Conservation (phyloP, 2,797 vertebrate species). For the Emydoidea blandingii region DNA sequence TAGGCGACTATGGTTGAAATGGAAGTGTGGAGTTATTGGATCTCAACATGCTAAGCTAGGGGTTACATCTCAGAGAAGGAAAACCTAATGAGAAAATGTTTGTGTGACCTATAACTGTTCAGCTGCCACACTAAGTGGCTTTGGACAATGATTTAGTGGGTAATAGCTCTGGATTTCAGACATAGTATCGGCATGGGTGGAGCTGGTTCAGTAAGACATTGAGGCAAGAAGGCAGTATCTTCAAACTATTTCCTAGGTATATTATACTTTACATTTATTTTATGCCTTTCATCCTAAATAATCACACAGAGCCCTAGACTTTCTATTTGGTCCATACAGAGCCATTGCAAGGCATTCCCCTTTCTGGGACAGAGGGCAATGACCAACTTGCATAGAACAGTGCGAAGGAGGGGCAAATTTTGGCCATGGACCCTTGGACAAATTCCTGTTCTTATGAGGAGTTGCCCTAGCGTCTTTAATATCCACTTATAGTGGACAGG, state of each 20-base stretch:
- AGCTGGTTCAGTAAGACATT: not conserved
- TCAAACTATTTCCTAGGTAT: not conserved
- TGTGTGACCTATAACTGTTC: conserved; percentile 1
- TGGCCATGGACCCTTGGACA: not conserved
- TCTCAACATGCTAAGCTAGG: not conserved
- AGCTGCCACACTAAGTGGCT: not conserved
- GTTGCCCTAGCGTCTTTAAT: not conserved
- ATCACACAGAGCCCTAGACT: not conserved
- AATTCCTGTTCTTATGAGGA: not conserved
- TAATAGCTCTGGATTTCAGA: not conserved
- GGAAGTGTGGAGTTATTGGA: not conserved
- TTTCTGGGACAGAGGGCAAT: not conserved
- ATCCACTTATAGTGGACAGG: not conserved
- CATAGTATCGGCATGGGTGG: not conserved
- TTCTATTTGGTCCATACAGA: not conserved
- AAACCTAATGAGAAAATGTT: conserved; percentile 12
- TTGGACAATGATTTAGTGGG: conserved; percentile 30
- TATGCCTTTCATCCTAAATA: not conserved
- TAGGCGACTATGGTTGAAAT: conserved; percentile 39
- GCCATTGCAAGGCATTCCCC: not conserved
- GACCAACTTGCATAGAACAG: not conserved
- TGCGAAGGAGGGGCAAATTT: not conserved
- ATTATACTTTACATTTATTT: not conserved
- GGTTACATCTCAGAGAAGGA: not conserved
- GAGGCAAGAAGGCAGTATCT: not conserved